Evolutionary conservation across 2,888 invertebrate genomes (phyloP), one percentile per base, ranked within the genome.

Genomic region (Cyaniris semiargus): DNA sequence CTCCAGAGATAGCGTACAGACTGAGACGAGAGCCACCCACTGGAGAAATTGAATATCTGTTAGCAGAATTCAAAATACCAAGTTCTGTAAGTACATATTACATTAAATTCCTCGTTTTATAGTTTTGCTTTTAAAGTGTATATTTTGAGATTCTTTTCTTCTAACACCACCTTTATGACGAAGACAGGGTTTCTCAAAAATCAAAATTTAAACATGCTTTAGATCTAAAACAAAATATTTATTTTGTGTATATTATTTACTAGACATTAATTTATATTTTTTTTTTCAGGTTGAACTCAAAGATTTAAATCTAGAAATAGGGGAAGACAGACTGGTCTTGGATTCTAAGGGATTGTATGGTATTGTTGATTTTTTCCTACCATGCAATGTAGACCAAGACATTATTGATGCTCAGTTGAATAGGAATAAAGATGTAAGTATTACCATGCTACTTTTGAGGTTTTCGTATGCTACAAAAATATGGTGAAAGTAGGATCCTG

Each of bases 311-410:
- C 85, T 97, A 77, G 96, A 96, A 87, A 89, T 97, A 38, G 96
- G 96, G n/a, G 96, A 96, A 85, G 97, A 97, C 88, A 95, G 97
- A 78, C 93, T 97, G 78, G 90, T 97, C 15, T 86, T 97, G 66
- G 96, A 96, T 83, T 95, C 95, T 0, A 94, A 94, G 79, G 95
- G 95, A 66, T 87, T 93, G 79, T 95, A 94, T 80, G 95, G 96
- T 81, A 85, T 95, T 10, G 94, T 97, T 75, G 97, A 97, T 86
- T 95, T 96, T 84, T 97, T 96, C 84, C 86, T 97, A 34, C 96
- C 96, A 0, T 95, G 95, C 84, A 93, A 91, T 78, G 94, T 97
- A 13, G 94, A 96, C 83, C 95, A 95, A 84, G 94, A 95, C 38
- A 71, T 89, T 27, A 89, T 92, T 80, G 89, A 90, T 83, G 94